Evolutionary conservation across 2,113 vertebrate genomes (phyloP).

Genomic region (Mormyrus lacerda): DNA sequence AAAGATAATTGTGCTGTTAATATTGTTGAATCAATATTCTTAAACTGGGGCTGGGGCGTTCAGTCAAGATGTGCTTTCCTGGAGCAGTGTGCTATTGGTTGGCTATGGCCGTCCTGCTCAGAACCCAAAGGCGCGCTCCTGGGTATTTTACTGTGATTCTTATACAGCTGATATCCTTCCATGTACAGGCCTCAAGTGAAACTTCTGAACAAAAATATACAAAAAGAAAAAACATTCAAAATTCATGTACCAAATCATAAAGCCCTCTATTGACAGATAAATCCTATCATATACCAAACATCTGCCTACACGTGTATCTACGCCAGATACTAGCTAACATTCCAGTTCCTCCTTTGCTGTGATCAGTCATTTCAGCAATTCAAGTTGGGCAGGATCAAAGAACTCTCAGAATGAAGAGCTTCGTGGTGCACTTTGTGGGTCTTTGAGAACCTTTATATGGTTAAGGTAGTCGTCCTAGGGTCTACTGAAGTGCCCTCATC

Average conservation of each 20-base stretch:
- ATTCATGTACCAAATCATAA: not conserved
- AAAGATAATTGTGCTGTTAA: constrained; percentile 16
- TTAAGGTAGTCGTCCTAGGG: not conserved
- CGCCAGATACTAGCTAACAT: not conserved
- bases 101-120: not conserved
- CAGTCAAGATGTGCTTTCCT: constrained; percentile 13
- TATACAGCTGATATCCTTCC: not conserved
- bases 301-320: not conserved
- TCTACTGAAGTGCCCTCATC: not conserved
- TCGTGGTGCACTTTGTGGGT: not conserved
- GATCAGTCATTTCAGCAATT: not conserved
- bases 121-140: not conserved
- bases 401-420: not conserved
- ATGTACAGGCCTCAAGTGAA: not conserved
- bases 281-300: not conserved
- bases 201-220: not conserved
- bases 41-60: not conserved
- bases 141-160: not conserved
- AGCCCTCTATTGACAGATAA: not conserved
- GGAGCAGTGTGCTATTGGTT: constrained; percentile 4
- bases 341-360: not conserved
- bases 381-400: not conserved
- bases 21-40: not conserved
- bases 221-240: not conserved
- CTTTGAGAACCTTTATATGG: not conserved